These are phyloP conservation scores for Anser cygnoides DNA, from an alignment of 2,113 vertebrate species.

Conservation along the genomic window DNA sequence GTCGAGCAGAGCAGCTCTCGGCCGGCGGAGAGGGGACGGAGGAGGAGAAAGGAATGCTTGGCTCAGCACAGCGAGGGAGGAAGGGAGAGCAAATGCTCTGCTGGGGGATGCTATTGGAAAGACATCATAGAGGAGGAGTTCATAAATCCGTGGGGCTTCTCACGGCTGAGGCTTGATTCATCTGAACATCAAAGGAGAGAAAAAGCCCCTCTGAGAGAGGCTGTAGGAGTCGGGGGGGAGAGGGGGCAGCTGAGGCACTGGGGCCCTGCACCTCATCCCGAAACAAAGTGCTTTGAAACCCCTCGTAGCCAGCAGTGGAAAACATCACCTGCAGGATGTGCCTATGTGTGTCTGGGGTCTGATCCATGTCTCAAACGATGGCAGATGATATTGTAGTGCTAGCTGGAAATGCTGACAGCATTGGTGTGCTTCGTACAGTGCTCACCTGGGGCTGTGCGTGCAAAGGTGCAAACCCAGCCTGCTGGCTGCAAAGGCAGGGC, in stretches of 20 bases:
- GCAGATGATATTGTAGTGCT: rapidly evolving
- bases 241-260: neutral
- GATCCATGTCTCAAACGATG: rapidly evolving
- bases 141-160: conserved; percentile 59
- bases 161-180: neutral
- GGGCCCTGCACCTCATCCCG: neutral
- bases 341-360: neutral
- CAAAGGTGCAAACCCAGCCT: neutral
- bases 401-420: neutral
- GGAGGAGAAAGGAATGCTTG: conserved; percentile 59
- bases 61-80: neutral
- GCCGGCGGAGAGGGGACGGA: neutral
- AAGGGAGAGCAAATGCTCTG: conserved; percentile 40
- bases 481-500: neutral
- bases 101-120: conserved; percentile 61
- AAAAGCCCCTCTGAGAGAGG: neutral
- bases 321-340: rapidly evolving
- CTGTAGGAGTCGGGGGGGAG: neutral
- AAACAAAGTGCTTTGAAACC: neutral
- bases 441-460: neutral
- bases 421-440: rapidly evolving
- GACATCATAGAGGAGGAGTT: conserved; percentile 61
- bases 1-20: neutral
- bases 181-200: conserved; percentile 46
- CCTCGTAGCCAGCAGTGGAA: rapidly evolving